Conservation (phyloP, 2,113 vertebrate genomes). For the Daubentonia madagascariensis region DNA sequence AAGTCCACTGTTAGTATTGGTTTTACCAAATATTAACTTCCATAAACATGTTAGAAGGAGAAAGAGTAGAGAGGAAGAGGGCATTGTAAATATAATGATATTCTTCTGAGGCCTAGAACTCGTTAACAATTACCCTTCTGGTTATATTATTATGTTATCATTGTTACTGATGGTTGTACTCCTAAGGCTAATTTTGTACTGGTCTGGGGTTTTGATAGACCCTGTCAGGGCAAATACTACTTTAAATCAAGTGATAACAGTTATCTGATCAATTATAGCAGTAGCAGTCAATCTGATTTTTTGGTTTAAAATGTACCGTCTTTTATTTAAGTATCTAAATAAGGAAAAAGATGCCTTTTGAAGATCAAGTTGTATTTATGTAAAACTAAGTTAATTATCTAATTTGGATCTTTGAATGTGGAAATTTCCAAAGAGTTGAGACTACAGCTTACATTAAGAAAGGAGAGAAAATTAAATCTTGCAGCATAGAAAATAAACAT, state of each 20-base stretch:
- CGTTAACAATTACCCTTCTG: neutral
- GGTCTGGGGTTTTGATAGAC: neutral
- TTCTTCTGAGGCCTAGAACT: neutral
- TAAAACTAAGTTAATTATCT: neutral
- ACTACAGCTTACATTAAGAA: constrained; percentile 15
- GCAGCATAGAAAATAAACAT: neutral
- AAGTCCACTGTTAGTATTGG: neutral
- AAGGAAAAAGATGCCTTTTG: neutral
- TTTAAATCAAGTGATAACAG: neutral
- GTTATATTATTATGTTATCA: neutral
- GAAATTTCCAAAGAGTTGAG: neutral
- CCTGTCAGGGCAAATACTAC: neutral
- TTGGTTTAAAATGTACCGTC: neutral
- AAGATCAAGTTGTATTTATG: neutral
- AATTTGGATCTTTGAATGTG: constrained; percentile 1
- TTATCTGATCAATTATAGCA: neutral
- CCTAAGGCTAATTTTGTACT: neutral
- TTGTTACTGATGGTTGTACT: neutral
- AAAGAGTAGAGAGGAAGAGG: neutral
- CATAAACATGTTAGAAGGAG: neutral
- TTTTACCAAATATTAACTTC: neutral
- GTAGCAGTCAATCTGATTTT: neutral
- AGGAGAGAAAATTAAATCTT: constrained; percentile 5
- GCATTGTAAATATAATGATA: neutral
- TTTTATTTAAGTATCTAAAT: constrained; percentile 4